These are phyloP conservation scores for Eueremaeus valkanovi DNA, from an alignment of 2,888 invertebrate species.

Conservation along the genomic window DNA sequence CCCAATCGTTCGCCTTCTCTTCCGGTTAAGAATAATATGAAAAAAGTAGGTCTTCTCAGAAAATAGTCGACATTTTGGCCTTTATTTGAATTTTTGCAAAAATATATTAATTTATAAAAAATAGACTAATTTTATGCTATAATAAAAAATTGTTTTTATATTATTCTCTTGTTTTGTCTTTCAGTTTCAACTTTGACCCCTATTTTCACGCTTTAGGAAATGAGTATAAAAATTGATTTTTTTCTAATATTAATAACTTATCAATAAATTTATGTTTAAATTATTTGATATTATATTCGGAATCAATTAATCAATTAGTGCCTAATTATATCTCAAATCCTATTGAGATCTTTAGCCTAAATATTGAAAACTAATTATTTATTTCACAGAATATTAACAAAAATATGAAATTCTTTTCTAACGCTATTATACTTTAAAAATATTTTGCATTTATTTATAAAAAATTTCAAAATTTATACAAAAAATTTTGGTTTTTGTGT, in stretches of 20 bases:
- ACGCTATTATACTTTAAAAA: too few relatives aligned
- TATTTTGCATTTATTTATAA: too few relatives aligned
- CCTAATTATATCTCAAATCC: too few relatives aligned
- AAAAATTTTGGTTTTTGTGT: not conserved
- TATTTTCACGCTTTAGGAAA: not conserved
- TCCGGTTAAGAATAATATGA: constrained; percentile 32
- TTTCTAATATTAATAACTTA: not conserved
- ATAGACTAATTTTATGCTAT: not conserved
- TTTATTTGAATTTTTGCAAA: too few relatives aligned
- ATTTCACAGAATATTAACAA: too few relatives aligned
- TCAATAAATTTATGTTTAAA: constrained; percentile 7
- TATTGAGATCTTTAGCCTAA: too few relatives aligned
- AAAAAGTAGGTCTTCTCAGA: constrained; percentile 13
- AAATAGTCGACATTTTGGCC: too few relatives aligned
- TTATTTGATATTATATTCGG: not conserved
- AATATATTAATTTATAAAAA: not conserved
- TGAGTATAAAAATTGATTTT: not conserved
- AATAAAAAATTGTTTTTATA: not conserved
- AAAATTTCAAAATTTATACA: too few relatives aligned
- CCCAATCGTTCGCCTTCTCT: constrained; percentile 37
- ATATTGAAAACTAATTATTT: too few relatives aligned
- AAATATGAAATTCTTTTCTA: too few relatives aligned
- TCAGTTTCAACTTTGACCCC: constrained; percentile 32
- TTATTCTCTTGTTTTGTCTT: not conserved
- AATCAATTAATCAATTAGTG: constrained; percentile 3